Evolutionary conservation across 2,888 invertebrate genomes (phyloP).

Genomic region (Sussaba pulchella): DNA sequence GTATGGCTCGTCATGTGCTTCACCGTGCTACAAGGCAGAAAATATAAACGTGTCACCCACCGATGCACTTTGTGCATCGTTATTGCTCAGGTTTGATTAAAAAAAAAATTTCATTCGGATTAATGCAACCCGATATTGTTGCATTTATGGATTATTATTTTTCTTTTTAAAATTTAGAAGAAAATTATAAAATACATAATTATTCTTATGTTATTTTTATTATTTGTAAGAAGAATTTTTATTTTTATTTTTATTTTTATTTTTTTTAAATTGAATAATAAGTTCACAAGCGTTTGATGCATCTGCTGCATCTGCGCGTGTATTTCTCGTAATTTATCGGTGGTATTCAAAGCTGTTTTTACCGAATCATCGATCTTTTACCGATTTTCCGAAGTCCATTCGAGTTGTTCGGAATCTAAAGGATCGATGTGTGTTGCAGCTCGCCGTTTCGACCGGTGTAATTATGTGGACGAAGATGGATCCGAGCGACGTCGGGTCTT

Average conservation of each 20-base stretch:
- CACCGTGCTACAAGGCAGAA: slow-evolving; percentile 87
- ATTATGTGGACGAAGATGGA: slow-evolving; percentile 81
- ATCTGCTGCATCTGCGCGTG: too few species aligned
- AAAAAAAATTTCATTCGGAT: background rate
- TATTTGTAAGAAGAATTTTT: too few species aligned
- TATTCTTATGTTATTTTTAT: too few species aligned
- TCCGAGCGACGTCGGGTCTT: slow-evolving; percentile 69
- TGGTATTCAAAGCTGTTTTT: too few species aligned
- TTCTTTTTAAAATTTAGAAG: too few species aligned
- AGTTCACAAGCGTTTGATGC: too few species aligned
- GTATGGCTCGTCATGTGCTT: slow-evolving; percentile 92
- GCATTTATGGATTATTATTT: too few species aligned
- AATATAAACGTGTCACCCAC: slow-evolving; percentile 92
- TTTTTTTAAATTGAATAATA: too few species aligned
- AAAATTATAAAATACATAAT: too few species aligned
- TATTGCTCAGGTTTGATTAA: slow-evolving; percentile 89
- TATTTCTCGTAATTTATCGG: too few species aligned
- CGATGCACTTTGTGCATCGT: slow-evolving; percentile 92
- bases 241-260: too few species aligned
- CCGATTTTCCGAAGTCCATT: slow-evolving; percentile 6
- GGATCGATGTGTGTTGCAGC: slow-evolving; percentile 65
- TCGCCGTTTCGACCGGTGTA: slow-evolving; percentile 77
- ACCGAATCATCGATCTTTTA: background rate
- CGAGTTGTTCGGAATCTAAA: background rate
- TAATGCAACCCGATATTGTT: too few species aligned